Base-by-base conservation (phyloP, 2,888 invertebrate genomes). In the Gymnoscelis rufifasciata region DNA sequence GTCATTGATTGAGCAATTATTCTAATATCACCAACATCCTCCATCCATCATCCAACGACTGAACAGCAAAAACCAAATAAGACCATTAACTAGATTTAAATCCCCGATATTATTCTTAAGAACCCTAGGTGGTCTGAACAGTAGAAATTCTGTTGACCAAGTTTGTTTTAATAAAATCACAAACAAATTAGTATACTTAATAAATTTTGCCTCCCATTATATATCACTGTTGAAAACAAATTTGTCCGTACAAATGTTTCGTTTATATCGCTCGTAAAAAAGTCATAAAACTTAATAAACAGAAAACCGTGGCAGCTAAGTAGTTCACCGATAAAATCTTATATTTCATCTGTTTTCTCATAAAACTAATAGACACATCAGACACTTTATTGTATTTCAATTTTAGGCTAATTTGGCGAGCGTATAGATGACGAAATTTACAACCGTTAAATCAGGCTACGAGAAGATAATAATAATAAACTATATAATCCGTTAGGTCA, bases 251-350 rank as follows among this genome's bases (percentile, higher is more conserved):
- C 63, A 66, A 61, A 62, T 66, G 63, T 64, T 51, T 51, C 45
- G 13, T 19, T 40, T 79, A 79, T 82, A 75, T 54, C 35, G 40
- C 46, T 66, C 71, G 68, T 83, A 75, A 83, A 83, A 80, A 52
- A 54, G 63, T 74, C 81, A 74, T 83, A 75, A 83, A 82, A 80
- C 26, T 27, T 56, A 71, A 13, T 68, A 70, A 70, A 64, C 54
- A 51, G 54, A 62, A 59, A 69, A 65, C 64, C 62, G 57, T 59
- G 54, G 59, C 57, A 59, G 41, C 6, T 4, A 15, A 8, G 31
- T 14, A 31, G 31, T 31, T 5, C n/a, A 47, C 10, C 27, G 64
- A 66, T 71, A 62, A 57, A 51, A 57, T 55, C 41, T 43, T 39
- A 49, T 54, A 49, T 57, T 52, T 30, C 38, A 11, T 23, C 14